These are phyloP conservation scores for Nephrotoma guestfalica DNA, from an alignment of 2,888 invertebrate genomes.

Conservation along the genomic window DNA sequence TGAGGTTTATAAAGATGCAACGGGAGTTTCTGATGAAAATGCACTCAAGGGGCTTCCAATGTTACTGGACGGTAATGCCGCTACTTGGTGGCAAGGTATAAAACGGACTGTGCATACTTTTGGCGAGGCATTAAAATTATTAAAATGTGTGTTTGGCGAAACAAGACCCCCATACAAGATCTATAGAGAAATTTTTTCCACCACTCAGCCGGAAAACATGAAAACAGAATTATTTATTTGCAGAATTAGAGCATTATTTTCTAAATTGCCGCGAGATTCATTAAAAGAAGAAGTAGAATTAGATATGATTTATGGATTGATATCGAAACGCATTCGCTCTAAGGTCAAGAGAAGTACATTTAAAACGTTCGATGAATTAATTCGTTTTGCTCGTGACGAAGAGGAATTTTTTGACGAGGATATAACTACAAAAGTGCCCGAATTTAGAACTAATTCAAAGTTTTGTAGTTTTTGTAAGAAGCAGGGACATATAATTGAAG, in stretches of 20 bases:
- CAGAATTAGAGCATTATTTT: not conserved
- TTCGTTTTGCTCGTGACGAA: not conserved
- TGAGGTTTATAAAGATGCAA: not conserved
- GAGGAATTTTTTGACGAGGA: not conserved
- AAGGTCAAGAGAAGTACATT: not conserved
- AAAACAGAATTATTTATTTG: not conserved
- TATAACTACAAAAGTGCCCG: not conserved
- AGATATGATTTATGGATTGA: not conserved
- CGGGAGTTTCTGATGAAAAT: not conserved
- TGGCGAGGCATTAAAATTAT: not conserved
- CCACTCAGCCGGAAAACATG: not conserved
- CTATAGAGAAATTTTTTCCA: not conserved
- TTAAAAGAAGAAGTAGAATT: not conserved
- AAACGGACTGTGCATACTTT: not conserved
- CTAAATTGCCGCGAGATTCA: not conserved
- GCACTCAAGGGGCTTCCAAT: not conserved
- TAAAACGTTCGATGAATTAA: not conserved
- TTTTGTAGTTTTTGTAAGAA: not conserved
- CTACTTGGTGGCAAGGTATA: not conserved
- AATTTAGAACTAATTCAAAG: not conserved
- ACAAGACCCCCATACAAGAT: not conserved
- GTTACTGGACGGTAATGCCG: not conserved
- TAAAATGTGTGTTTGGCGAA: not conserved
- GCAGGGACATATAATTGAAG: not conserved
- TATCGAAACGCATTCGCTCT: not conserved